Base-by-base conservation (phyloP, 2,888 invertebrate genomes). In the Caenorhabditis plicata region DNA sequence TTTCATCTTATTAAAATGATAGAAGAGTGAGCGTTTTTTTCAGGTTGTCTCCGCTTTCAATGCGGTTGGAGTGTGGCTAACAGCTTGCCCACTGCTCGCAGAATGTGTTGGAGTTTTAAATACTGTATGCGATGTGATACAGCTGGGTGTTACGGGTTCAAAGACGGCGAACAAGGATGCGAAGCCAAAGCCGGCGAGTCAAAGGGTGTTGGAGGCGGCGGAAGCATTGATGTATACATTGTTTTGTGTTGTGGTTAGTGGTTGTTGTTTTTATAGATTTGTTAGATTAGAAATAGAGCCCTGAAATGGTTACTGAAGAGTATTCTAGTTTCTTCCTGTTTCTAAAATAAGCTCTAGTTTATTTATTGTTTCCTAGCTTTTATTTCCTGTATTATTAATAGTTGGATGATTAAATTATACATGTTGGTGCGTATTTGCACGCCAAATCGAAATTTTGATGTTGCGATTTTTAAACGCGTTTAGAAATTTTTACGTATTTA, bases 121-220 rank as follows among this genome's bases (percentile, higher is more conserved):
- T 63, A 91, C 91, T 29, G 90, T 98, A 47, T 86, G 96, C 62
- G 95, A 98, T 84, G 94, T 95, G 0, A 91, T 95, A 2, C 96
- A 98, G 82, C 86, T 96, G 23, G 98, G 98, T 48, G 91, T 98
- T 50, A 94, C 95, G 0, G 98, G 98, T 15, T 40, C 33, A 35
- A 35, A 26, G 13, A 25, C 36, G 15, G 25, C 23, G n/a, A 41
- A 25, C 5, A 26, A 40, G 1, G 23, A 25, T 0, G 43, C 40
- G 5, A 52, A 60, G 29, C 60, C 54, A 9, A 69, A 69, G 38
- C 52, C 98, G 0, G 95, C 92, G 0, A 96, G 96, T 0, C 91
- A 94, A 89, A 86, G 98, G 69, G 98, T 98, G 0, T 87, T 93
- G 55, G 96, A 98, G 83, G 94, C 96, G 0, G 98, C 96, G 0